These are phyloP conservation scores for Allophyes oxyacanthae DNA, from an alignment of 2,888 invertebrate genomes.

Conservation along the genomic window DNA sequence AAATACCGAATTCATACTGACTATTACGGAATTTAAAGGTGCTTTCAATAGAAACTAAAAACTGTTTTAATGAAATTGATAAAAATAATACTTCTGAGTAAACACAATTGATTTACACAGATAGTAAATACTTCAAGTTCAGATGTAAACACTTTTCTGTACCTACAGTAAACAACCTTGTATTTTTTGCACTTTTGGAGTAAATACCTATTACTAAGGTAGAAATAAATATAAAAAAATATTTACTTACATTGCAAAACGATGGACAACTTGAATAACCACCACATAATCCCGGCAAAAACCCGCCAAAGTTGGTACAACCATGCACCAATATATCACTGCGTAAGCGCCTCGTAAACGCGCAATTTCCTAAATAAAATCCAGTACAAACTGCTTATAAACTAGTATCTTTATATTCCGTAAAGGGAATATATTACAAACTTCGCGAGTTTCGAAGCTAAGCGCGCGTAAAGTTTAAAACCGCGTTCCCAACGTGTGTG, in stretches of 20 bases:
- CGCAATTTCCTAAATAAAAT: conserved; percentile 29
- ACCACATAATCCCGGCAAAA: conserved; percentile 71
- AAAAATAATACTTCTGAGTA: no score
- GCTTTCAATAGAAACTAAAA: no score
- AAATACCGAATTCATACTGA: no score
- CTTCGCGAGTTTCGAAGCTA: conserved; percentile 40
- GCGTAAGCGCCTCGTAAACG: conserved; percentile 32
- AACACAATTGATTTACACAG: no score
- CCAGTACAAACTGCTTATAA: conserved; percentile 39
- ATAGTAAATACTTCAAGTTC: no score
- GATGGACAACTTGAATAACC: conserved; percentile 72
- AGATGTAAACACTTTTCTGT: no score
- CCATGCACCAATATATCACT: conserved; percentile 49
- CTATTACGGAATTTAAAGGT: no score
- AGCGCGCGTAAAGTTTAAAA: conserved; percentile 45
- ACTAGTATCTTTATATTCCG: conserved; percentile 44
- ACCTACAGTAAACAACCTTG: no score
- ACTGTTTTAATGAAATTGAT: no score
- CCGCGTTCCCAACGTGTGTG: conserved; percentile 78
- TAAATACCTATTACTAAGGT: no score
- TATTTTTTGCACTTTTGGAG: no score
- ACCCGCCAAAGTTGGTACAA: conserved; percentile 36
- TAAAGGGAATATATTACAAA: conserved; percentile 45
- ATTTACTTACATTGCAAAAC: conserved; percentile 76
- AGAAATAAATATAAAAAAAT: conserved; percentile 2